phyloP scores from a whole-genome alignment of 2,797 vertebrate species.

The Bucorvus abyssinicus region DNA sequence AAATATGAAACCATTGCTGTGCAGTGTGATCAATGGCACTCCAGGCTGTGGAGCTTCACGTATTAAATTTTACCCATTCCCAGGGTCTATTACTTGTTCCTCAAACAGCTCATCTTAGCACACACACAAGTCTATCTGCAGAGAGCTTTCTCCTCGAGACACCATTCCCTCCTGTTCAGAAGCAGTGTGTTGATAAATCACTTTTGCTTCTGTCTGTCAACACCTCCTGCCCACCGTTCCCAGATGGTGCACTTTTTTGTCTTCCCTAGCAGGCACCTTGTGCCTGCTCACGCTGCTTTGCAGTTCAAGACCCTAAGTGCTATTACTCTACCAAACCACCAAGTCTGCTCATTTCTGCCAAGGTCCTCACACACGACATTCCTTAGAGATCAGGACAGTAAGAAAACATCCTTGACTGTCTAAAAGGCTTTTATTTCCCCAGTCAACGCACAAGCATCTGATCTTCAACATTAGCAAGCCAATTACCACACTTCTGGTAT shows the following conservation, averaged over 20 bases:
- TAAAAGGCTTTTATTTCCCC: background rate
- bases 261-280: background rate
- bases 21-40: background rate
- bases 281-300: background rate
- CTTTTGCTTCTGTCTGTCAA: background rate
- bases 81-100: background rate
- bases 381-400: background rate
- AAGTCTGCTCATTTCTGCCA: background rate
- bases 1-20: background rate
- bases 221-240: background rate
- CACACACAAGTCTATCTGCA: background rate
- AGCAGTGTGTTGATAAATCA: background rate
- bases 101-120: background rate
- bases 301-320: background rate
- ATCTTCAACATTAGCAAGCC: background rate
- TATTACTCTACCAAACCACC: background rate
- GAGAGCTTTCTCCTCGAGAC: background rate
- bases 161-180: background rate
- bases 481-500: background rate
- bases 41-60: background rate
- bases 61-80: background rate
- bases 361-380: background rate
- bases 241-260: background rate
- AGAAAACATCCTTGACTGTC: background rate
- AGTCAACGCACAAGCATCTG: background rate